Conservation (phyloP, 2,888 invertebrate species). For the Spatulosminthurus flaviceps region DNA sequence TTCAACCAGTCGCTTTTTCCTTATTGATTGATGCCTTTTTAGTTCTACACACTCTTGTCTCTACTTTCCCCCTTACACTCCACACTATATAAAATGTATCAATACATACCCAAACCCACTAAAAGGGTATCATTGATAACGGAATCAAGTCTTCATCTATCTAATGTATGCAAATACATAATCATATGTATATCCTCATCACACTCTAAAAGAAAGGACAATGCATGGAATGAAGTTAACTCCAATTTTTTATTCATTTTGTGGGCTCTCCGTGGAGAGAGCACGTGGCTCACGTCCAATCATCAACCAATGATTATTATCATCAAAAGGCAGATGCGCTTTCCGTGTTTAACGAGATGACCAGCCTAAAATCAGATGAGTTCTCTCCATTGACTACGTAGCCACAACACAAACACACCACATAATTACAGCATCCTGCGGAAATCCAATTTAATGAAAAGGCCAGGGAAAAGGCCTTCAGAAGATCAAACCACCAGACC, state of each 20-base stretch:
- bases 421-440: constrained; percentile 5
- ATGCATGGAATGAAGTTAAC: constrained; percentile 24
- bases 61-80: neutral
- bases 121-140: neutral
- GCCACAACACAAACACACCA: constrained; percentile 12
- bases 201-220: neutral
- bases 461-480: neutral
- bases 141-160: constrained; percentile 3
- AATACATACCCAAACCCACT: no score
- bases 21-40: constrained; percentile 43
- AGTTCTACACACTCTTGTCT: constrained; percentile 3
- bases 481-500: neutral
- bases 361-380: constrained; percentile 14
- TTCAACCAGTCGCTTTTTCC: constrained; percentile 45
- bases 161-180: no score
- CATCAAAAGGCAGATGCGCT: constrained; percentile 41
- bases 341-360: constrained; percentile 19
- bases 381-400: neutral
- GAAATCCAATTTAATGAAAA: neutral
- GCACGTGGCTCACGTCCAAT: constrained; percentile 41
- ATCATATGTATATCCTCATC: neutral
- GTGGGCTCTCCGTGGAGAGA: neutral
- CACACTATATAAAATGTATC: neutral
- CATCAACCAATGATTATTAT: constrained; percentile 25
- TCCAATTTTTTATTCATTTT: constrained; percentile 36